phyloP scores from a whole-genome alignment of 2,797 vertebrate genomes.

The Pseudochirops cupreus region DNA sequence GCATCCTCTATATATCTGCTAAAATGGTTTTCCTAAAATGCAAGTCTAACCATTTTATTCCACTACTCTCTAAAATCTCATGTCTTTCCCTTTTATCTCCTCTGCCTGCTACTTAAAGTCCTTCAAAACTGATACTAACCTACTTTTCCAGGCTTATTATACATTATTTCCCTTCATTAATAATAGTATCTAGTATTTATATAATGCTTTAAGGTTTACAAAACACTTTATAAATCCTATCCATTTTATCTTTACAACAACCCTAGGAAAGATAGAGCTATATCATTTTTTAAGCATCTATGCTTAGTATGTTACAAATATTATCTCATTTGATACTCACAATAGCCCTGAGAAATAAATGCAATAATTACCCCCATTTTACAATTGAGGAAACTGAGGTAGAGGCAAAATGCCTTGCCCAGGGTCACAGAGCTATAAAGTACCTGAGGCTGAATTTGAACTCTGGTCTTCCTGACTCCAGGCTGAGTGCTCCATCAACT shows the following conservation, averaged over 20 bases:
- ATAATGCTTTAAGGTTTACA: background rate
- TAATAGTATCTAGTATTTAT: background rate
- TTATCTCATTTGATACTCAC: background rate
- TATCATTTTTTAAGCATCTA: background rate
- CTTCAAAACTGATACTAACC: background rate
- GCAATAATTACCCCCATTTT: background rate
- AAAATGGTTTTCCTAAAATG: background rate
- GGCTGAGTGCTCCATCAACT: background rate
- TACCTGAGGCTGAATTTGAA: background rate
- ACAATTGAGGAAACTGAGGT: background rate
- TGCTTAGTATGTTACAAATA: background rate
- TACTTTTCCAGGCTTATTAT: background rate
- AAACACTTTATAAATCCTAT: background rate
- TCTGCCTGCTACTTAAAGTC: background rate
- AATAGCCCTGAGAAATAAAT: background rate
- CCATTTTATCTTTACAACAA: background rate
- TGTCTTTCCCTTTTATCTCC: background rate
- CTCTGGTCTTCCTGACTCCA: background rate
- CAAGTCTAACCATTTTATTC: background rate
- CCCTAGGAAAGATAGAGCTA: background rate
- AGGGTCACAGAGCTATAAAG: background rate
- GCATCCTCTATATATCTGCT: background rate
- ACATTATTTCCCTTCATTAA: background rate
- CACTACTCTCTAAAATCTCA: background rate
- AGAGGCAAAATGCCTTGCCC: background rate